These are phyloP conservation scores for Vespertilio murinus DNA, from an alignment of 2,797 vertebrate genomes.

Conservation along the genomic window DNA sequence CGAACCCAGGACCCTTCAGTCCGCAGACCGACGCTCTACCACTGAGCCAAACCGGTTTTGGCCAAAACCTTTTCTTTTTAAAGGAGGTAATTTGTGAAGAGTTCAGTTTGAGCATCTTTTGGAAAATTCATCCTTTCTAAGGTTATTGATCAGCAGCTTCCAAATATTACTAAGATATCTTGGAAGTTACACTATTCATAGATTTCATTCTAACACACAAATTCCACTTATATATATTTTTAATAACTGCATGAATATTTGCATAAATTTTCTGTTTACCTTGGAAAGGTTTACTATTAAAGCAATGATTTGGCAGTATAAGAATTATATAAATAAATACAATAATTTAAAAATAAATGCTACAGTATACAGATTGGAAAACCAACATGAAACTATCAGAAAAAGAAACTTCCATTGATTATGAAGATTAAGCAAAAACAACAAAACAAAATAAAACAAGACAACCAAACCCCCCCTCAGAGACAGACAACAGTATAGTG, in stretches of 20 bases:
- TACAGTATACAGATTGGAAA: neutral
- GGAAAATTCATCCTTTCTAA: neutral
- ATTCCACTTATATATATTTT: neutral
- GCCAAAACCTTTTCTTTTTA: neutral
- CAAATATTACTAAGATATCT: constrained; percentile 10
- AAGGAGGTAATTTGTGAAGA: neutral
- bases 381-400: neutral
- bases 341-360: constrained; percentile 20
- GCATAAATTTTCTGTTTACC: neutral
- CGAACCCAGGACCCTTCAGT: no score
- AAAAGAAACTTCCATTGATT: neutral
- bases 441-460: neutral
- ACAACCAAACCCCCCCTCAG: neutral
- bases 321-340: neutral
- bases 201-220: constrained; percentile 5
- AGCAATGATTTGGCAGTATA: neutral
- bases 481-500: neutral
- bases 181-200: neutral
- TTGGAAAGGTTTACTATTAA: neutral
- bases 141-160: neutral
- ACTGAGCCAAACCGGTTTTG: no score
- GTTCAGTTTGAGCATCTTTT: neutral
- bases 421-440: neutral
- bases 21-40: no score
- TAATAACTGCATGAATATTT: neutral